A percentile compares a stretch with the other conserved stretches of the same genome.
These are phyloP conservation scores for Phenganax stokvisi DNA, from an alignment of 92 coral and sea anemone genomes.

Conservation along the genomic window DNA sequence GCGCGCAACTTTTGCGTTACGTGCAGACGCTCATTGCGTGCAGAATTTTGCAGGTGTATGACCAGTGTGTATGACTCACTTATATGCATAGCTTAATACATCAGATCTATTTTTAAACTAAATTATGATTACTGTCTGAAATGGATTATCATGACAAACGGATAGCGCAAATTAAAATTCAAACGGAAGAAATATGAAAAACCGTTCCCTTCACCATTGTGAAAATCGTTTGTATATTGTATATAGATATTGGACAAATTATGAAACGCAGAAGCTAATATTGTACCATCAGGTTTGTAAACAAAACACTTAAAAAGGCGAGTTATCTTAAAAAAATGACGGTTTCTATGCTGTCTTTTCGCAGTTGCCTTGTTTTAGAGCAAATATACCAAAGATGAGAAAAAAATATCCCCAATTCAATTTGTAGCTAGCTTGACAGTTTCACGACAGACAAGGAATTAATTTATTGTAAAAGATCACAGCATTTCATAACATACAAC, in stretches of 20 bases:
- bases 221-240: not conserved
- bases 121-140: not conserved
- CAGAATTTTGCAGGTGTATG: not conserved
- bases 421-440: too few relatives aligned
- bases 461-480: too few relatives aligned
- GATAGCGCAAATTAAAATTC: not conserved
- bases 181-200: constrained; percentile 11
- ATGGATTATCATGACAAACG: not conserved
- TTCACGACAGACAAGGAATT: too few relatives aligned
- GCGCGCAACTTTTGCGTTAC: not conserved
- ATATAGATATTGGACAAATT: not conserved
- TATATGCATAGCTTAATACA: not conserved
- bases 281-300: not conserved
- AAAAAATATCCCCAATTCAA: not conserved
- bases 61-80: not conserved
- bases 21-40: not conserved
- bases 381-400: not conserved
- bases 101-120: not conserved
- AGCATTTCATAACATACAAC: too few relatives aligned
- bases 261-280: not conserved
- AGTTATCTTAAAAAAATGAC: not conserved
- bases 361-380: too few relatives aligned
- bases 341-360: not conserved
- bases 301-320: constrained; percentile 18
- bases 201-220: not conserved